A percentile compares a stretch with the other conserved stretches of the same genome.
phyloP scores from a whole-genome alignment of 2,797 vertebrate genomes.

The Muscicapa comitata region DNA sequence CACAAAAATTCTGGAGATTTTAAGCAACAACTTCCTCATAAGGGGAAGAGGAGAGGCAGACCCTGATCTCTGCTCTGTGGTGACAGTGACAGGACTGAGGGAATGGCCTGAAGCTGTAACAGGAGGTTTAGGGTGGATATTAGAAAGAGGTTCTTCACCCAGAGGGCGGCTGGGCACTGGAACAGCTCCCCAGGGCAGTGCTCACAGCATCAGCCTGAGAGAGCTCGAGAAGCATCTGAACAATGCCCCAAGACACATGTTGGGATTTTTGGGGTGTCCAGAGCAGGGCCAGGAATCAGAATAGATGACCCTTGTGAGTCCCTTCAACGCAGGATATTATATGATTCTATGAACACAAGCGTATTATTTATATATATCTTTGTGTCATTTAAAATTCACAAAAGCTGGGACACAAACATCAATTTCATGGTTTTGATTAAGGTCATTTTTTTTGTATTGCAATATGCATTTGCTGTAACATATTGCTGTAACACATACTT shows the following conservation, averaged over 20 bases:
- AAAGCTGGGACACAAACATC: not conserved
- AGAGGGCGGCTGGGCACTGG: fast-evolving
- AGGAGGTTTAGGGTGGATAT: not conserved
- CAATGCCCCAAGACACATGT: not conserved
- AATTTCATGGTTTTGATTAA: not conserved
- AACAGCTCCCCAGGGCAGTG: not conserved
- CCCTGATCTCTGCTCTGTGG: no score
- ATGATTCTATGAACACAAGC: not conserved
- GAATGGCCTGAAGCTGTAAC: not conserved
- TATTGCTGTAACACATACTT: fast-evolving
- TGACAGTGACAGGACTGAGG: fast-evolving
- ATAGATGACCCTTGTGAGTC: not conserved
- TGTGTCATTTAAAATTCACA: not conserved
- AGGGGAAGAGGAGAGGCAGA: not conserved
- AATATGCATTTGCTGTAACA: no score
- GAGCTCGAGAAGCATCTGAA: fast-evolving
- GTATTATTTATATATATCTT: not conserved
- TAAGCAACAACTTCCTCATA: fast-evolving
- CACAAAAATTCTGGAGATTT: not conserved
- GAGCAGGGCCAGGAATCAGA: not conserved
- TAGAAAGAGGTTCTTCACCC: not conserved
- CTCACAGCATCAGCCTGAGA: not conserved
- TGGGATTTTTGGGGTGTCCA: not conserved
- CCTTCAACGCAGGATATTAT: not conserved
- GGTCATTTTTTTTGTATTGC: not conserved